These are phyloP conservation scores for Leptonema lineaticorne DNA, from an alignment of 1,140 invertebrate genomes.

Conservation along the genomic window DNA sequence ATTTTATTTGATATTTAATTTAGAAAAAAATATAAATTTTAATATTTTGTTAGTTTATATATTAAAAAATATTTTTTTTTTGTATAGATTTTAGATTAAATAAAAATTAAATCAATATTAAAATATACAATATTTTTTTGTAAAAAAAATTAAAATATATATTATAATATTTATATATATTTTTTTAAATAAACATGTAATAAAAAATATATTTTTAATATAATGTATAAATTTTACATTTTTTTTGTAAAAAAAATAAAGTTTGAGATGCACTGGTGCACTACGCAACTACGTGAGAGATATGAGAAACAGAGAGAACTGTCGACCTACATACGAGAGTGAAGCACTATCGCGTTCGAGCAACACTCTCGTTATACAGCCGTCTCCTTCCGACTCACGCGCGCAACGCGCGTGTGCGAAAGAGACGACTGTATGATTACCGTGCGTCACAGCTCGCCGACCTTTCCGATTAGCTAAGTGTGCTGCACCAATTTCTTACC, in stretches of 20 bases:
- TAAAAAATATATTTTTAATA: too few species aligned
- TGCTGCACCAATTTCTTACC: conserved; percentile 16
- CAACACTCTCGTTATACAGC: not conserved
- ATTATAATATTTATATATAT: too few species aligned
- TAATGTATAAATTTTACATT: too few species aligned
- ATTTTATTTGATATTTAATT: too few species aligned
- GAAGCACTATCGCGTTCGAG: not conserved
- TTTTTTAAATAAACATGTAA: too few species aligned
- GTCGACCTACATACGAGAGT: conserved; percentile 13
- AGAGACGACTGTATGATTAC: not conserved
- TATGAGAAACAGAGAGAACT: conserved; percentile 16
- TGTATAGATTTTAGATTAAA: too few species aligned
- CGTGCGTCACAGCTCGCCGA: not conserved
- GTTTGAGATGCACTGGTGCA: conserved; percentile 14
- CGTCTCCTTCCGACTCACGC: not conserved
- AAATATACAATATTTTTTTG: too few species aligned
- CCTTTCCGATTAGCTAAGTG: conserved; percentile 16
- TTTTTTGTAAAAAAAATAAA: not conserved
- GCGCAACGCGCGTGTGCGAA: not conserved
- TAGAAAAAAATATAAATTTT: too few species aligned
- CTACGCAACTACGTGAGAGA: conserved; percentile 8
- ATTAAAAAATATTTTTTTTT: too few species aligned
- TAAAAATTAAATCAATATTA: too few species aligned
- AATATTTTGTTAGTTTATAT: too few species aligned
- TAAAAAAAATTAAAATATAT: too few species aligned